Base-by-base conservation (phyloP, 2,113 vertebrate species). In the Syngnathus typhle region DNA sequence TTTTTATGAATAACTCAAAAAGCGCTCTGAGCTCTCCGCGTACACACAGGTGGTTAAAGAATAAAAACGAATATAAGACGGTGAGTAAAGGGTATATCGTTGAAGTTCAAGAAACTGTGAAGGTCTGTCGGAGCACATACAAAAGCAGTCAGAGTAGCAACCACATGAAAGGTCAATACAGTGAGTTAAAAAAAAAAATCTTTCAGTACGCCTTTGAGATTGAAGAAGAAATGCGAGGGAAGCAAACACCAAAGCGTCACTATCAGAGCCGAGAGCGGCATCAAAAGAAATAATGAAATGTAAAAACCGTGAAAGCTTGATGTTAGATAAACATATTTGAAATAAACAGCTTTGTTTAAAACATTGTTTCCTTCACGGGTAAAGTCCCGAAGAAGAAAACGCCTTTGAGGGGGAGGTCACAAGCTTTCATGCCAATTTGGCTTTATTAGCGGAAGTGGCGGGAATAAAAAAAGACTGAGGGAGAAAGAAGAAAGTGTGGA, bases 1-100 rank as follows among this genome's bases (percentile, higher is more conserved):
- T 3, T 32, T 32, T 32, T 77, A 87, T 86, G 87, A 88, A 88
- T 88, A 89, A 88, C 81, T 68, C 84, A 84, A 82, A 81, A 79
- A 63, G 27, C 71, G 64, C 0, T 5, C 27, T 38, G n/a, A 55
- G 55, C 39, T 68, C 56, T 19, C 60, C 64, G 32, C 49, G 75
- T 46, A 27, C 38, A 23, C n/a, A 23, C n/a, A 27, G n/a, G 60
- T 44, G 21, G 39, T 23, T 44, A 8, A 44, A 62, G 11, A 44
- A 44, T 8, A 62, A 23, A 62, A 61, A 0, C 19, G 5, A 6
- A 21, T 13, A 18, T 41, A 77, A 70, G 79, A 82, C 72, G 71
- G 75, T 15, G 55, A 71, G 75, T 85, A 85, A 82, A 69, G 43
- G 56, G 13, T 51, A 61, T 0, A 10, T 0, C 11, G 68, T 67